Evolutionary conservation across 2,113 vertebrate species (phyloP).

Genomic region (Alces alces): DNA sequence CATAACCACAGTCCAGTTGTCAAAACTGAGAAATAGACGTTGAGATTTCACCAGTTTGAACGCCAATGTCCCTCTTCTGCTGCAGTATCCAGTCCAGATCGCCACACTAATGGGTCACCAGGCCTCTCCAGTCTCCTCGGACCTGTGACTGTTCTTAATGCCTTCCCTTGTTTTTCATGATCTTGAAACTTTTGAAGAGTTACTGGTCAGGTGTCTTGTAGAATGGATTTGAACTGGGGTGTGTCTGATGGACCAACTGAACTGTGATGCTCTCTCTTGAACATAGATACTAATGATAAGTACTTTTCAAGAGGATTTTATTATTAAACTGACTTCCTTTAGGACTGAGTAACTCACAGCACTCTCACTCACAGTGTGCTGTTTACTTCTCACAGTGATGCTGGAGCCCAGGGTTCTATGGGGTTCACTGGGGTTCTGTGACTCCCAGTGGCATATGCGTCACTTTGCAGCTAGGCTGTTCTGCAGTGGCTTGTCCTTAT

Average conservation of each 20-base stretch:
- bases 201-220: background rate
- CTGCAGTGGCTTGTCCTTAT: rapidly evolving
- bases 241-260: background rate
- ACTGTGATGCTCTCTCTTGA: background rate
- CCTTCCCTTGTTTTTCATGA: background rate
- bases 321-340: background rate
- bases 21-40: background rate
- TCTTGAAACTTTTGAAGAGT: background rate
- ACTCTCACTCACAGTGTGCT: background rate
- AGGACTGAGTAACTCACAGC: too few relatives aligned
- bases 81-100: rapidly evolving
- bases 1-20: background rate
- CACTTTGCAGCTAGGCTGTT: too few relatives aligned
- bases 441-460: rapidly evolving
- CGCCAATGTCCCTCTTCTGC: background rate
- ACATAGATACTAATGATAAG: background rate
- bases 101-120: rapidly evolving
- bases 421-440: rapidly evolving
- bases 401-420: background rate
- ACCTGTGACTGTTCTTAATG: background rate
- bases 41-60: background rate
- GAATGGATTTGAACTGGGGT: background rate
- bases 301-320: background rate
- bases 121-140: background rate
- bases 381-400: background rate